Base-by-base conservation (phyloP, 1,140 invertebrate genomes). In the Hylyphantes graminicola region DNA sequence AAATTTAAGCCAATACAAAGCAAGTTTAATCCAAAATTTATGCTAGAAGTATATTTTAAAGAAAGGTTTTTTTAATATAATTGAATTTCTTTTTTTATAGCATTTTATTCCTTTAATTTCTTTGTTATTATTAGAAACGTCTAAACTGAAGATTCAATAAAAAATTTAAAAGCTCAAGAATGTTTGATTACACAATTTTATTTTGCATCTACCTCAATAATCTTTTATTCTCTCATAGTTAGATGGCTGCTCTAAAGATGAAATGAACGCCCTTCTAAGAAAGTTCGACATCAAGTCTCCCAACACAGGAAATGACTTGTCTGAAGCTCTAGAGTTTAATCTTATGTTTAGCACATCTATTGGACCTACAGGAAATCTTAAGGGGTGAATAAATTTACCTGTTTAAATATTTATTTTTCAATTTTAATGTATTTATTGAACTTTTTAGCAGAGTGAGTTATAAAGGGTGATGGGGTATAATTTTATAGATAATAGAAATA, bases 291-390 rank as follows among this genome's bases (percentile, higher is more conserved):
- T 99, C 91, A 98, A 97, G 88, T 97, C 97, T 6, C 98, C 98
- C 0, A 89, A 96, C 1, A 98, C 96, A 88, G 95, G 95, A 17
- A 99, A 99, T 91, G 95, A 98, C 80, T 90, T 99, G 0, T 94
- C 94, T 0, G 96, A 98, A 87, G 97, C 98, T 0, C 94, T 99
- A 83, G 96, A 99, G 88, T 99, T 99, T 89, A 99, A 99, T 91
- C 92, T 99, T 5, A 99, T 99, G 98, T 99, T 99, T 90, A 94
- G 93, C 54, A 99, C 97, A 0, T 95, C 95, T 88, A 99, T 99
- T 88, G 98, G 98, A 50, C 98, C 98, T 10, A 95, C 97, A 85
- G 98, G 98, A 4, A 89, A 95, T 48, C 91, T 98, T 0, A 98
- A 98, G 92, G 97, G 97, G 91, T 93, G 89, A 77, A 12, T 15